Conservation (phyloP, 1,140 invertebrate genomes). For the Drosophila pachea region DNA sequence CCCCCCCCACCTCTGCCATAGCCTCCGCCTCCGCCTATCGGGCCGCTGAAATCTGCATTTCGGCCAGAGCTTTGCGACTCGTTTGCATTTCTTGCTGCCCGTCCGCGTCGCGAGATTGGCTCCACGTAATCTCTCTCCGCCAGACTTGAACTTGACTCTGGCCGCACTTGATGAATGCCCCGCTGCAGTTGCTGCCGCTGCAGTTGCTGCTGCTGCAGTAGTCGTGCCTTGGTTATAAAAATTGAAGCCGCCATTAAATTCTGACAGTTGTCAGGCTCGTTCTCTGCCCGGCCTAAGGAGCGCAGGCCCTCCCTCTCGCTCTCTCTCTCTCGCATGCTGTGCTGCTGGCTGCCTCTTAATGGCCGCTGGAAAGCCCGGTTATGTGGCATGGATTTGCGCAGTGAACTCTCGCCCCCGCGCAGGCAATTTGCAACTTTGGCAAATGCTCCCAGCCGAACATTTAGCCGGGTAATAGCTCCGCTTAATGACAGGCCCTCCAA, state of each 20-base stretch:
- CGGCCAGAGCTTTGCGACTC: conserved; percentile 43
- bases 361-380: no score
- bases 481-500: conserved; percentile 47
- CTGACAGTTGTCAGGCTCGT: conserved; percentile 72
- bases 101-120: conserved; percentile 55
- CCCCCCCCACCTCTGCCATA: conserved; percentile 11
- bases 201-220: conserved; percentile 36
- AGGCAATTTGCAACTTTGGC: conserved; percentile 53
- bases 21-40: conserved; percentile 46
- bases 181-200: conserved; percentile 4
- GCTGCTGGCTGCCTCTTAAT: conserved; percentile 29
- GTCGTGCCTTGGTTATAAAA: conserved; percentile 77
- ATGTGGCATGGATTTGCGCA: conserved; percentile 41
- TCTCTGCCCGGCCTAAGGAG: background rate
- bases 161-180: conserved; percentile 51
- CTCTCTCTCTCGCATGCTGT: conserved; percentile 3
- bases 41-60: conserved; percentile 74
- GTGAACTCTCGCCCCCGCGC: conserved; percentile 26
- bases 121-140: conserved; percentile 60
- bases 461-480: conserved; percentile 57
- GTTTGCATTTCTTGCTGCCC: conserved; percentile 63
- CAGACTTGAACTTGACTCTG: conserved; percentile 47
- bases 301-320: conserved; percentile 11
- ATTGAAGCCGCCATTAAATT: conserved; percentile 77
- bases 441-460: conserved; percentile 31